These are phyloP conservation scores for Homarus gammarus DNA, from an alignment of 2,888 invertebrate species.

Conservation along the genomic window DNA sequence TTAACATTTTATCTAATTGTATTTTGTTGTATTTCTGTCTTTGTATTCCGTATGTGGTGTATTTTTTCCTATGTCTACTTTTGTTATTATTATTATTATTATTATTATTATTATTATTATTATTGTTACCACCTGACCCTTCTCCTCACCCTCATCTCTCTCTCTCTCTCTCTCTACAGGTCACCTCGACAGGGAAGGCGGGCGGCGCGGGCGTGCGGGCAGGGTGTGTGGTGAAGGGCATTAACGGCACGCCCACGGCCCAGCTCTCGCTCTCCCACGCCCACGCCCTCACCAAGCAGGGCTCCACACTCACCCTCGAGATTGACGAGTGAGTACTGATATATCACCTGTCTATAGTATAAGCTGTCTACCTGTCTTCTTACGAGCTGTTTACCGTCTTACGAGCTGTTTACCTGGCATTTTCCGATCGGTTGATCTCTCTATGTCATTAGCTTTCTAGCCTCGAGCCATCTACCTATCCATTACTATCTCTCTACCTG, in stretches of 20 bases:
- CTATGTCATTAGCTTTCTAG: too few species aligned
- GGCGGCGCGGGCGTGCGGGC: constrained; percentile 70
- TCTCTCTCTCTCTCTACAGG: constrained; percentile 43
- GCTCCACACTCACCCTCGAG: constrained; percentile 69
- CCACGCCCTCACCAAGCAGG: constrained; percentile 69
- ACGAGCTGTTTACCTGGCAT: too few species aligned
- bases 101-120: not conserved
- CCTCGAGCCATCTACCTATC: too few species aligned
- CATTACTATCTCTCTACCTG: too few species aligned
- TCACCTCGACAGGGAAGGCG: constrained; percentile 71
- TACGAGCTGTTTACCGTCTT: too few species aligned
- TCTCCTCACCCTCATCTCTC: too few species aligned
- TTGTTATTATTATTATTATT: not conserved
- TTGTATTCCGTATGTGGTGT: too few species aligned
- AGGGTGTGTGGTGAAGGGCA: constrained; percentile 59
- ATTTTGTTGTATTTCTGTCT: too few species aligned
- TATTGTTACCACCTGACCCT: not conserved
- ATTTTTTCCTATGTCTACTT: not conserved
- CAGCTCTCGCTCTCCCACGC: constrained; percentile 69
- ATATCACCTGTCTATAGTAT: too few species aligned
- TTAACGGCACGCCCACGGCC: constrained; percentile 71
- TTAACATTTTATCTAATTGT: too few species aligned
- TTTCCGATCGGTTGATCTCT: too few species aligned
- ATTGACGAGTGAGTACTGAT: constrained; percentile 66
- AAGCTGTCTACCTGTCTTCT: too few species aligned